These are phyloP conservation scores for Leptodirus hochenwartii DNA, from an alignment of 2,888 invertebrate species.

Conservation along the genomic window DNA sequence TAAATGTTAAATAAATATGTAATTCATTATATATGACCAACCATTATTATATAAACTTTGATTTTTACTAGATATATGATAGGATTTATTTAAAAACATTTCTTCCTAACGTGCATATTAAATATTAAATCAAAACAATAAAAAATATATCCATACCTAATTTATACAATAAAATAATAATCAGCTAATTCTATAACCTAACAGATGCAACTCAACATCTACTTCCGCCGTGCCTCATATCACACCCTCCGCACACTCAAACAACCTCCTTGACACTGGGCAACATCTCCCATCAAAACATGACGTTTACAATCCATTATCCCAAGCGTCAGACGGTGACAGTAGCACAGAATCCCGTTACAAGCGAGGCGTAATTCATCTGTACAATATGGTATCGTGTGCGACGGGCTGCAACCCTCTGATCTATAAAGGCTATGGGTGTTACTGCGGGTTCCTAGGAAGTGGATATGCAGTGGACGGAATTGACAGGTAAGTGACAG, in stretches of 20 bases:
- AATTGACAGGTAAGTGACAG: slow-evolving; percentile 51
- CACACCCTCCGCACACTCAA: background rate
- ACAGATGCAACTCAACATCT: no score
- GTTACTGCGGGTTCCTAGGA: slow-evolving; percentile 77
- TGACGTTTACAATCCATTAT: background rate
- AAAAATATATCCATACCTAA: no score
- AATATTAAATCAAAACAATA: no score
- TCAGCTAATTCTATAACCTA: no score
- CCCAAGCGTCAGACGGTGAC: no score
- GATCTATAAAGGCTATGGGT: slow-evolving; percentile 72
- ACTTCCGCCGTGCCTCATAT: background rate
- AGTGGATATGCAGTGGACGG: slow-evolving; percentile 62
- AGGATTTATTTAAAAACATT: no score
- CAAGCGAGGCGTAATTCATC: slow-evolving; percentile 57
- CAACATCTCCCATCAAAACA: background rate
- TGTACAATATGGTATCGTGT: slow-evolving; percentile 75
- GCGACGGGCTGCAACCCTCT: slow-evolving; percentile 73
- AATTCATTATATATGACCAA: no score
- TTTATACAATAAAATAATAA: no score
- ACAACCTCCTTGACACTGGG: background rate
- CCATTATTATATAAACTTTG: no score
- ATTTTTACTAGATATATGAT: no score
- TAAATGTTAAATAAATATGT: no score
- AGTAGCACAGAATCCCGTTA: slow-evolving; percentile 31
- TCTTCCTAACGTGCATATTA: no score